phyloP scores from a whole-genome alignment of 1,140 invertebrate genomes.

The Steinernema feltiae region DNA sequence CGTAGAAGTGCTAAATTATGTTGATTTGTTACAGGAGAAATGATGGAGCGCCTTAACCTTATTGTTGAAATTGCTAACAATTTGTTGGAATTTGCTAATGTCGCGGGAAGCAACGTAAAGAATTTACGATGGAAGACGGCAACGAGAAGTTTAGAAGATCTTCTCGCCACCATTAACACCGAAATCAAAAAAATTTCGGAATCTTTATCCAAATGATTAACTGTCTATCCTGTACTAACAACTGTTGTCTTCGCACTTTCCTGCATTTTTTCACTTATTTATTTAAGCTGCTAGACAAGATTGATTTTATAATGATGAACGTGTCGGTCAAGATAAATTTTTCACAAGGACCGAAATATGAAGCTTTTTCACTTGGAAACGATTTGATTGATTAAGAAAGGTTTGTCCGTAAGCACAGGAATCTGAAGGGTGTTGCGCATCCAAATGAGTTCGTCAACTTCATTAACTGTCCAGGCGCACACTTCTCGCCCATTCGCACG shows the following conservation, averaged over 20 bases:
- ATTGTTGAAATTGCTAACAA: neutral
- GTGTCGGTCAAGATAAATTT: no score
- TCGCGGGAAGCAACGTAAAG: neutral
- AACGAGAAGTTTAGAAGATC: neutral
- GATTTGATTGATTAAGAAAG: constrained; percentile 23
- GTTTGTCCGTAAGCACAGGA: constrained; percentile 51
- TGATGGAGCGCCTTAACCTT: neutral
- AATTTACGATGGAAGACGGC: neutral
- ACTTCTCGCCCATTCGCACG: constrained; percentile 35
- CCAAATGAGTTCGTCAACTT: constrained; percentile 45
- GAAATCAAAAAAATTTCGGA: neutral
- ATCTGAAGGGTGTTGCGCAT: constrained; percentile 48
- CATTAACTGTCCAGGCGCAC: constrained; percentile 56
- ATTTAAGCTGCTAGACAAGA: no score
- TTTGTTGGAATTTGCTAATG: neutral
- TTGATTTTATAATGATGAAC: no score
- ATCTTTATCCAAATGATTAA: neutral
- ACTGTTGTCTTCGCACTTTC: no score
- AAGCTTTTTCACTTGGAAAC: neutral
- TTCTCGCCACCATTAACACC: neutral
- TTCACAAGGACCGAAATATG: no score
- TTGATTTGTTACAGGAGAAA: neutral
- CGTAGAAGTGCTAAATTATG: neutral
- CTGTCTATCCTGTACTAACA: no score
- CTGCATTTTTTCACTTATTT: no score